Conservation (phyloP, 2,113 vertebrate genomes). For the Psophia crepitans region DNA sequence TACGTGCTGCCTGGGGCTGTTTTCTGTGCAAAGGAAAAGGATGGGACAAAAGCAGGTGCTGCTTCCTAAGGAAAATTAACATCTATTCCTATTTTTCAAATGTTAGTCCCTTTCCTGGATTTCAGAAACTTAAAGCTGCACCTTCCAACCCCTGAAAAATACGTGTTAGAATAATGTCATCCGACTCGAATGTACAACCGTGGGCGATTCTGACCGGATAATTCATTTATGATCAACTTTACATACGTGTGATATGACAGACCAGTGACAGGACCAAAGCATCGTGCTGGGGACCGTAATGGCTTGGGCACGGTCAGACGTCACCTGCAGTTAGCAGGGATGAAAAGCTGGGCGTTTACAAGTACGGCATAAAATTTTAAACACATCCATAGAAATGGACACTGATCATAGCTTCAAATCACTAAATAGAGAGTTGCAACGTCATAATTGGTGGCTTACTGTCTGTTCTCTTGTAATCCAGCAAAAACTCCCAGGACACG, state of each 20-base stretch:
- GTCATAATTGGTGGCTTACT: neutral
- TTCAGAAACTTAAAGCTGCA: neutral
- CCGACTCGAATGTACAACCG: neutral
- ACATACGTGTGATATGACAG: accelerated
- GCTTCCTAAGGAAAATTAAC: neutral
- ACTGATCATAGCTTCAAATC: neutral
- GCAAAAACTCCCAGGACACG: neutral
- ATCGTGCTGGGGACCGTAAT: neutral
- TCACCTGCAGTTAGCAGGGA: neutral
- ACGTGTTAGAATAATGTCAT: neutral
- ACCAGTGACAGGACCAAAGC: accelerated
- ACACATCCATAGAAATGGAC: neutral
- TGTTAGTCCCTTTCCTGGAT: neutral
- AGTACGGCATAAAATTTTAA: neutral
- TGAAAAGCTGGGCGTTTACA: neutral
- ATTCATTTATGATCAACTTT: neutral
- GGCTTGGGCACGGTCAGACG: neutral
- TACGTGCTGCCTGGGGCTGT: neutral
- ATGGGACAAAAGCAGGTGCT: neutral
- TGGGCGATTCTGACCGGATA: neutral
- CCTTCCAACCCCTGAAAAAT: neutral
- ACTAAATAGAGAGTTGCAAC: neutral
- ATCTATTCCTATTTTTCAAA: neutral
- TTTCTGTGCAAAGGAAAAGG: neutral
- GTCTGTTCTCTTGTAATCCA: neutral